Conservation (phyloP, 37 sponge, comb jelly and placozoan genomes). For the Amphimedon queenslandica region DNA sequence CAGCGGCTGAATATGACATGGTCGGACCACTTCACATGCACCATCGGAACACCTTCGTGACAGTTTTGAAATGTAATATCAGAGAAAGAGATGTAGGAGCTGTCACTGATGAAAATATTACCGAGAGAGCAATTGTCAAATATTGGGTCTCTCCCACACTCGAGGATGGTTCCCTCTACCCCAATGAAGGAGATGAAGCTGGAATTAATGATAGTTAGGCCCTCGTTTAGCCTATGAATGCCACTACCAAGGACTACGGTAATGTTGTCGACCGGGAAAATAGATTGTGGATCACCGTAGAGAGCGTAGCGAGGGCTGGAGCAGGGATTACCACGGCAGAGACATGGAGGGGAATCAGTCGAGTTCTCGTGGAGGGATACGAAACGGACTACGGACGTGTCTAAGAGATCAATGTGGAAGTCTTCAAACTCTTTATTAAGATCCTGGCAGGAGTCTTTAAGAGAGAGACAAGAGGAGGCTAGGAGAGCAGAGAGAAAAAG, state of each 20-base stretch:
- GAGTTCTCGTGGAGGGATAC: background rate
- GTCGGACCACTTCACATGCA: slow-evolving; percentile 16
- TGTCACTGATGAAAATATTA: slow-evolving; percentile 13
- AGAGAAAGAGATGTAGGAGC: slow-evolving; percentile 23
- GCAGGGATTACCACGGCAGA: background rate
- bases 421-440: background rate
- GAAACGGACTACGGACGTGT: background rate
- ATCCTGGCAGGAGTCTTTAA: background rate
- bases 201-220: background rate
- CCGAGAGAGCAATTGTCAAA: background rate
- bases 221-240: background rate
- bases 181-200: slow-evolving; percentile 23
- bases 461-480: too few relatives aligned
- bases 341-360: background rate
- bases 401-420: background rate
- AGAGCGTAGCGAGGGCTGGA: background rate
- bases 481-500: background rate
- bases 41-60: slow-evolving; percentile 22
- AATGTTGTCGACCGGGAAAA: background rate
- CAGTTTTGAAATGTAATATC: slow-evolving; percentile 56
- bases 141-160: background rate
- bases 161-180: slow-evolving; percentile 13
- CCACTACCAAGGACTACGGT: background rate
- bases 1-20: slow-evolving; percentile 40
- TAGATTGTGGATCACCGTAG: background rate